Conservation (phyloP, 1,140 invertebrate genomes). For the Macrocentrus cingulum region DNA sequence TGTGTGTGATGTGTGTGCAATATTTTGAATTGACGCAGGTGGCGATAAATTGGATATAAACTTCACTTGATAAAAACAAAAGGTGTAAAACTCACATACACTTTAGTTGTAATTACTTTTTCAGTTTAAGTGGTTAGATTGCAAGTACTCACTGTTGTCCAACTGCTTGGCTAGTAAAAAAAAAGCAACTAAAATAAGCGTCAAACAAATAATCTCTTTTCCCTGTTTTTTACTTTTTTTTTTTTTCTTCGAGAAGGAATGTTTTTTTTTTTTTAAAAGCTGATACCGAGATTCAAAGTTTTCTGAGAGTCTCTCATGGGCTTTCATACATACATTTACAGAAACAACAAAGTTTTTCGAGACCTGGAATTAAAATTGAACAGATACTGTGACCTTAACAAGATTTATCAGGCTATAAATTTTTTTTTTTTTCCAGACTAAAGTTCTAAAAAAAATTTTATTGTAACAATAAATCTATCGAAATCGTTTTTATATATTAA, state of each 20-base stretch:
- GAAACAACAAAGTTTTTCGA: slow-evolving; percentile 31
- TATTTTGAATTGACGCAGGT: neutral
- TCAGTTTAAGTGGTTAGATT: slow-evolving; percentile 45
- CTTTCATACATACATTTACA: neutral
- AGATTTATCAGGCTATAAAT: too few relatives aligned
- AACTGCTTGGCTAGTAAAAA: slow-evolving; percentile 15
- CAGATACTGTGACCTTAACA: slow-evolving; percentile 22
- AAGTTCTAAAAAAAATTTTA: too few relatives aligned
- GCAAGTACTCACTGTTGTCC: slow-evolving; percentile 20
- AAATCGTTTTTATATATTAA: too few relatives aligned
- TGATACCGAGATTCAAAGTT: neutral
- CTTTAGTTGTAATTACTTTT: slow-evolving; percentile 51
- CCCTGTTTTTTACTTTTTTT: too few relatives aligned
- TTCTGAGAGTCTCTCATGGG: neutral
- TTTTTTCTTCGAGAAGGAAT: neutral
- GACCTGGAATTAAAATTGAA: slow-evolving; percentile 26
- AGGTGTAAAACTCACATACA: slow-evolving; percentile 44
- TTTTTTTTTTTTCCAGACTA: too few relatives aligned
- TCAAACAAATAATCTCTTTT: slow-evolving; percentile 1
- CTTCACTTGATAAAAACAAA: slow-evolving; percentile 3
- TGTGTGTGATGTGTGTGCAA: too few relatives aligned
- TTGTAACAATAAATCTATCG: too few relatives aligned
- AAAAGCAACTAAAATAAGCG: slow-evolving; percentile 2
- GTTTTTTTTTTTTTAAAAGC: neutral
- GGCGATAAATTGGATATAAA: slow-evolving; percentile 14